Conservation (phyloP, 2,888 invertebrate genomes). For the Alitta virens region DNA sequence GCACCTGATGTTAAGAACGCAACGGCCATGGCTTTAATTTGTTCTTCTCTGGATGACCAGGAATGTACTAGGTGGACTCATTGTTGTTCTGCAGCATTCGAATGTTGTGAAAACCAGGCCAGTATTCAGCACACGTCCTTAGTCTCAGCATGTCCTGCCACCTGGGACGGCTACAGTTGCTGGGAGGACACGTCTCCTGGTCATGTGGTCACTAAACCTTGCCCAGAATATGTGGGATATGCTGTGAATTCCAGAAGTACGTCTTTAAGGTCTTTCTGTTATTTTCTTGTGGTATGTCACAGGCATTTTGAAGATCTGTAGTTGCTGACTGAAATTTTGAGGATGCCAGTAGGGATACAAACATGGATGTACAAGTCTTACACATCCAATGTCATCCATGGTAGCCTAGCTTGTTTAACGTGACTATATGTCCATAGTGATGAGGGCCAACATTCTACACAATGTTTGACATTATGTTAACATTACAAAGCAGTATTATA, state of each 20-base stretch:
- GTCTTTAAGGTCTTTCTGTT: too few species aligned
- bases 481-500: too few species aligned
- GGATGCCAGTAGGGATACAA: too few species aligned
- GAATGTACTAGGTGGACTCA: neutral
- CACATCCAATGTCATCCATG: too few species aligned
- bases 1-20: neutral
- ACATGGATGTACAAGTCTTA: too few species aligned
- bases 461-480: too few species aligned
- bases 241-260: neutral
- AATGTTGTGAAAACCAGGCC: neutral
- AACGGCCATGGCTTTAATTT: neutral
- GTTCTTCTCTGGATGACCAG: neutral
- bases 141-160: neutral
- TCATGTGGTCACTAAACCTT: neutral
- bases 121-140: neutral
- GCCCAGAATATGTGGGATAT: neutral
- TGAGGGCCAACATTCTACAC: too few species aligned
- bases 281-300: too few species aligned
- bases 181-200: neutral
- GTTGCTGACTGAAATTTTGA: too few species aligned
- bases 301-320: too few species aligned
- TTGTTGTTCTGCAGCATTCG: neutral
- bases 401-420: too few species aligned
- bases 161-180: conserved; percentile 1
- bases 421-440: too few species aligned